Conservation (phyloP, 2,113 vertebrate species). For the Tor tambroides region DNA sequence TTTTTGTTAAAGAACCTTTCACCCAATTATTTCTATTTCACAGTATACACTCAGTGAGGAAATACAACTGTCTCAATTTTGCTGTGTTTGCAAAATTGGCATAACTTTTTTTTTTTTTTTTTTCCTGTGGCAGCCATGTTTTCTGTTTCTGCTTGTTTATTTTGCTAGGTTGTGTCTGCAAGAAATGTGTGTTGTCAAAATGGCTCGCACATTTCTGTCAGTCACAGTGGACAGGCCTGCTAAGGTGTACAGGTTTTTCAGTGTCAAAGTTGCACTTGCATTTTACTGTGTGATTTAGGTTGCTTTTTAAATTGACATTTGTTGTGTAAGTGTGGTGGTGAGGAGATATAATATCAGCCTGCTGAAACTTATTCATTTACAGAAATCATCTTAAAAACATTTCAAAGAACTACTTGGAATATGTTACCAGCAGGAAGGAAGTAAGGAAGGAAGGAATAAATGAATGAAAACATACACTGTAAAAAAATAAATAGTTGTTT, state of each 20-base stretch:
- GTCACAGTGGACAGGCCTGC: background rate
- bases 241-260: background rate
- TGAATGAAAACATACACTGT: too few relatives aligned
- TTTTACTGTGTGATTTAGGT: background rate
- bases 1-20: background rate
- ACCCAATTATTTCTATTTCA: slow-evolving; percentile 15
- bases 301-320: background rate
- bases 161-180: slow-evolving; percentile 8
- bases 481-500: too few relatives aligned
- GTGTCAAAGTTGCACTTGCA: background rate
- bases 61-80: slow-evolving; percentile 4
- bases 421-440: background rate
- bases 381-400: background rate
- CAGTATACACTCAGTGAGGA: slow-evolving; percentile 48
- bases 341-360: background rate
- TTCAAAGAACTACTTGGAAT: background rate
- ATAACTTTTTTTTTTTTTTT: background rate
- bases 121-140: slow-evolving; percentile 6
- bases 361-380: too few relatives aligned
- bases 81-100: background rate
- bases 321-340: background rate
- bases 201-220: background rate
- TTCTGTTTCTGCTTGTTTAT: slow-evolving; percentile 22
- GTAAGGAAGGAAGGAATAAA: too few relatives aligned
- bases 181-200: background rate